Conservation (phyloP, 1,140 invertebrate genomes). For the Drosophila lini region DNA sequence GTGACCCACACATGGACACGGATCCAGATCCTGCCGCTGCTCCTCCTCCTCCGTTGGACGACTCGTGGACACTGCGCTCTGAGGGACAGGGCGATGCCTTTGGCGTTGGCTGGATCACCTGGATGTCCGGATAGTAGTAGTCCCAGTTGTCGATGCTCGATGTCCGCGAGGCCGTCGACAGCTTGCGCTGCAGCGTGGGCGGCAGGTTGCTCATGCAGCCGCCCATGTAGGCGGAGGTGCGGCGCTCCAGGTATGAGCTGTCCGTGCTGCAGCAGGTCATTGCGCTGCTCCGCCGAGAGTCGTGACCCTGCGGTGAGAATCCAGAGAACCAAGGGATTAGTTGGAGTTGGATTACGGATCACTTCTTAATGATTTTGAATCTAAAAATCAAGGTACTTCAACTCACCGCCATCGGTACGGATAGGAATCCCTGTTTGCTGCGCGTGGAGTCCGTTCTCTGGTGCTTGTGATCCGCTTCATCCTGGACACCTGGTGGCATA, state of each 20-base stretch:
- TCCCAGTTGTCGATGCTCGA: conserved; percentile 86
- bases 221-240: conserved; percentile 90
- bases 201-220: conserved; percentile 86
- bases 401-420: conserved; percentile 83
- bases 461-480: conserved; percentile 39
- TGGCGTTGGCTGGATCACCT: conserved; percentile 91
- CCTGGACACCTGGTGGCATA: conserved; percentile 50
- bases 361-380: not conserved
- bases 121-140: conserved; percentile 90
- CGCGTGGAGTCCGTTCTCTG: conserved; percentile 79
- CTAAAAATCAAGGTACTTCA: not conserved
- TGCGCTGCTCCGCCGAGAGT: conserved; percentile 89
- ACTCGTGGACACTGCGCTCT: conserved; percentile 85
- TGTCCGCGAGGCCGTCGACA: conserved; percentile 79
- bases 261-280: conserved; percentile 92
- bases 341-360: not conserved
- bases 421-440: conserved; percentile 84
- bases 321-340: not conserved
- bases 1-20: not conserved
- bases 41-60: conserved; percentile 8
- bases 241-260: conserved; percentile 91
- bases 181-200: conserved; percentile 83
- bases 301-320: conserved; percentile 63
- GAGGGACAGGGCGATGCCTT: conserved; percentile 92
- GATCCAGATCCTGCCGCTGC: not conserved